A percentile compares a stretch with the other conserved stretches of the same genome.
Conservation (phyloP, 1,140 invertebrate genomes). For the Choristoneura fumiferana region DNA sequence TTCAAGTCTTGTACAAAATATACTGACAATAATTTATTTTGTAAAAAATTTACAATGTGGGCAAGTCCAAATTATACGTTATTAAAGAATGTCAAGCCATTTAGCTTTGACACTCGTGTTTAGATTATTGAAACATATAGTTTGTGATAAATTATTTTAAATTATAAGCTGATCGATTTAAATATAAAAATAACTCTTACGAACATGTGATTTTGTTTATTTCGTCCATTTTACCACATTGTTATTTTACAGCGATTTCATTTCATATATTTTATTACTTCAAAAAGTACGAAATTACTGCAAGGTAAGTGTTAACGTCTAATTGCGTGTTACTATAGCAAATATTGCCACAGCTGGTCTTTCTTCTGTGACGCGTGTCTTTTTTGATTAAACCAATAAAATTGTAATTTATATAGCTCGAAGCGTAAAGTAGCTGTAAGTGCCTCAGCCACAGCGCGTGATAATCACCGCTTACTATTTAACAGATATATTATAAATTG, state of each 20-base stretch:
- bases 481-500: neutral
- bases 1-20: neutral
- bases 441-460: neutral
- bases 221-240: neutral
- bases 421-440: neutral
- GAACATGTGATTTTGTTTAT: neutral
- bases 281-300: neutral
- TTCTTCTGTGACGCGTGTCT: constrained; percentile 28
- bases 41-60: constrained; percentile 13
- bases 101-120: constrained; percentile 2
- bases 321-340: neutral
- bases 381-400: constrained; percentile 26
- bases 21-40: constrained; percentile 19
- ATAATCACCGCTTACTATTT: neutral
- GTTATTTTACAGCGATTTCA: neutral
- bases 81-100: constrained; percentile 4
- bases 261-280: neutral
- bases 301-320: neutral
- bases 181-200: constrained; percentile 11
- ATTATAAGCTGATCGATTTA: constrained; percentile 8
- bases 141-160: constrained; percentile 18
- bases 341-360: constrained; percentile 28
- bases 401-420: constrained; percentile 19
- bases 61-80: neutral
- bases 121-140: neutral